Percentiles rank a stretch among this genome's conserved stretches.
These are phyloP conservation scores for Limnothrissa miodon DNA, from an alignment of 2,113 vertebrate genomes.

Conservation along the genomic window DNA sequence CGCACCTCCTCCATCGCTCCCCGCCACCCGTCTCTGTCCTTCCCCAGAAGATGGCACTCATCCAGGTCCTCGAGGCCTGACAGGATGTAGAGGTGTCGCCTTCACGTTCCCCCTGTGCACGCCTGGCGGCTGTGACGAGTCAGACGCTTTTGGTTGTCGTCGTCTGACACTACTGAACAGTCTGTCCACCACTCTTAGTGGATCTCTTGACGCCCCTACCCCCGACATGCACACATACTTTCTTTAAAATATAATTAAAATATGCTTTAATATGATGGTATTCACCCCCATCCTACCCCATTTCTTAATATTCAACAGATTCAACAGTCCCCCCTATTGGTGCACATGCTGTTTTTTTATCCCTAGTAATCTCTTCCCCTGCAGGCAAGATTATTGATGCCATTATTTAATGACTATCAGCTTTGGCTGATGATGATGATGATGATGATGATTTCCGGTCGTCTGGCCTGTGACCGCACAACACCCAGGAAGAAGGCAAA, in stretches of 20 bases:
- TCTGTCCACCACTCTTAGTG: neutral
- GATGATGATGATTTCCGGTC: neutral
- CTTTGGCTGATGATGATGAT: conserved; percentile 21
- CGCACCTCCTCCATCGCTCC: neutral
- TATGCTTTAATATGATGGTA: too few relatives aligned
- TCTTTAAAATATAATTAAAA: too few relatives aligned
- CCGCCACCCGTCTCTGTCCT: neutral
- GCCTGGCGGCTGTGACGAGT: neutral
- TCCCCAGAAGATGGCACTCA: neutral
- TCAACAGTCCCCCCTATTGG: neutral
- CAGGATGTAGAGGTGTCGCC: neutral
- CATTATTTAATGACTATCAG: conserved; percentile 63
- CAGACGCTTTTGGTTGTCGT: neutral
- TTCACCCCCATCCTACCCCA: neutral
- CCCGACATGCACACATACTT: too few relatives aligned
- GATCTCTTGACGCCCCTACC: neutral
- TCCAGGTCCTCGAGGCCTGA: neutral
- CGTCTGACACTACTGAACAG: neutral
- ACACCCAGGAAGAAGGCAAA: conserved; percentile 57
- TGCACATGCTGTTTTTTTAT: too few relatives aligned
- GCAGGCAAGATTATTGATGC: conserved; percentile 61
- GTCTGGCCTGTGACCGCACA: conserved; percentile 19
- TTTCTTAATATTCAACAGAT: neutral
- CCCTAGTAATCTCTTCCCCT: conserved; percentile 16
- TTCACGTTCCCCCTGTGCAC: neutral